phyloP scores from a whole-genome alignment of 2,113 vertebrate species.

The Lophochroa leadbeateri region DNA sequence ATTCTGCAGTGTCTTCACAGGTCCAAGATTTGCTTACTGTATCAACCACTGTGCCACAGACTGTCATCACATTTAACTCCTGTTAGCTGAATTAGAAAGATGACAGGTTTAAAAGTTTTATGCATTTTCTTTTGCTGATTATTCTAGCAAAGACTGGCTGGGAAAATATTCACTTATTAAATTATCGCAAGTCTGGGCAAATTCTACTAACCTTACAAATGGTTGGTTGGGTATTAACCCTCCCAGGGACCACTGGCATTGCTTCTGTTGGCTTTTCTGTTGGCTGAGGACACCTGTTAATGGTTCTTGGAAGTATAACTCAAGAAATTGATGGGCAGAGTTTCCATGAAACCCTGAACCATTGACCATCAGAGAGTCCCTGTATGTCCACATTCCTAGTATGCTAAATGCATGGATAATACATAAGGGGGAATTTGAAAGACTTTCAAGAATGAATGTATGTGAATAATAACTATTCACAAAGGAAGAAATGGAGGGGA shows the following conservation, averaged over 20 bases:
- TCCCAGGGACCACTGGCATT: neutral
- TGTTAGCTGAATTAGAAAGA: neutral
- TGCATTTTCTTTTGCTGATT: neutral
- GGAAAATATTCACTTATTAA: neutral
- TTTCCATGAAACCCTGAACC: neutral
- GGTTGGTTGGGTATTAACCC: neutral
- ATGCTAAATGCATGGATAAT: neutral
- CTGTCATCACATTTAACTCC: neutral
- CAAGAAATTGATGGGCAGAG: neutral
- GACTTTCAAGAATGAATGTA: neutral
- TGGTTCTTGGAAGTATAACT: neutral
- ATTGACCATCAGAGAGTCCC: neutral
- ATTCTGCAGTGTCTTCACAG: neutral
- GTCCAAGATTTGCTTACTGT: neutral
- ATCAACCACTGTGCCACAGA: fast-evolving
- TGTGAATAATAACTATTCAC: neutral
- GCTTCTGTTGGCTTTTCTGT: neutral
- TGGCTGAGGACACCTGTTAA: neutral
- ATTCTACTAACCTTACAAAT: neutral
- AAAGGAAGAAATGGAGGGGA: neutral
- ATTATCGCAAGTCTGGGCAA: neutral
- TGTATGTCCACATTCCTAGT: fast-evolving
- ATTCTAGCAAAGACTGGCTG: neutral
- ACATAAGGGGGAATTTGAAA: neutral
- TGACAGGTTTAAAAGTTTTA: neutral